Evolutionary conservation across 1,140 invertebrate species (phyloP).

Genomic region (Araneus ventricosus): DNA sequence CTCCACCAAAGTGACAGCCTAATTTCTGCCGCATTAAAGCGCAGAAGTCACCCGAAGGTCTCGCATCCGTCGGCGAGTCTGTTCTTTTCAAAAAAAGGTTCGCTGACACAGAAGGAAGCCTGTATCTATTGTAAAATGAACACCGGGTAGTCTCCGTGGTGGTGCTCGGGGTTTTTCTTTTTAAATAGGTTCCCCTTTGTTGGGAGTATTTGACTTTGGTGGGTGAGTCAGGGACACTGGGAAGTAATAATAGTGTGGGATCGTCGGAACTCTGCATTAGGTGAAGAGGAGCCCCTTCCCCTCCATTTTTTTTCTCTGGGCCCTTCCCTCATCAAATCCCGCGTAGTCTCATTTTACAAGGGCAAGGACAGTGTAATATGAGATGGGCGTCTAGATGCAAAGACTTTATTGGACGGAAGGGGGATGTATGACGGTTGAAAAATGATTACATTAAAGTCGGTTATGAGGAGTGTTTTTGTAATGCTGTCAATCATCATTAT

Average conservation of each 20-base stretch:
- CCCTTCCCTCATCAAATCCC: background rate
- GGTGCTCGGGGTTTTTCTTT: constrained; percentile 18
- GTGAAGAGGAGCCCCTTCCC: background rate
- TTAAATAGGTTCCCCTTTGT: constrained; percentile 42
- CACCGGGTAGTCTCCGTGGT: constrained; percentile 14
- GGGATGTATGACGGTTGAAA: background rate
- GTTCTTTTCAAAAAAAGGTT: background rate
- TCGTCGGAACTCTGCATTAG: constrained; percentile 34
- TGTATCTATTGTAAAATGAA: constrained; percentile 64
- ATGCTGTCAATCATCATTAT: no score
- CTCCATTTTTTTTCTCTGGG: background rate
- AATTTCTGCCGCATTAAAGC: background rate
- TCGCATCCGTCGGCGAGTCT: background rate
- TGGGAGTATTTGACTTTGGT: constrained; percentile 63
- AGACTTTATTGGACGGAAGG: constrained; percentile 30
- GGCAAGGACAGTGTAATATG: constrained; percentile 66
- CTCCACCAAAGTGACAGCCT: background rate
- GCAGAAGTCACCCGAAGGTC: background rate
- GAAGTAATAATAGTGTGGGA: constrained; percentile 66
- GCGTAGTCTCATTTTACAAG: constrained; percentile 66
- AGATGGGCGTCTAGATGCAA: constrained; percentile 5
- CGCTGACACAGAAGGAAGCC: background rate
- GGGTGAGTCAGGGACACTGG: constrained; percentile 57
- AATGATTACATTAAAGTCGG: background rate
- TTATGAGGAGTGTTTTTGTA: background rate